A percentile compares a stretch with the other conserved stretches of the same genome.
Conservation (phyloP, 2,888 invertebrate species). For the Baccha elongata region DNA sequence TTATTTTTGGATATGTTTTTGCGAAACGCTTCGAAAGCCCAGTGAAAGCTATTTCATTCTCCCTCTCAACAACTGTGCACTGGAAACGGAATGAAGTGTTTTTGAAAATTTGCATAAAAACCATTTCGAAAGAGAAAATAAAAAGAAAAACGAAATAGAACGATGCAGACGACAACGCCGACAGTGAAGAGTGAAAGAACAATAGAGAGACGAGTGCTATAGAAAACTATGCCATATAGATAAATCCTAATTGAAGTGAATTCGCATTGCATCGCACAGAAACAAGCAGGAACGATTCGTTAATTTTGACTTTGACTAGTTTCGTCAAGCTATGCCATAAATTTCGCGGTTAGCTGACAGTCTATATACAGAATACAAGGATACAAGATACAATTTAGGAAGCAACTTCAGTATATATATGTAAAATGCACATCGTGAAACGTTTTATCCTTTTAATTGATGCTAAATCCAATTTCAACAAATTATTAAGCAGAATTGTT, state of each 20-base stretch:
- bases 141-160: slow-evolving; percentile 27
- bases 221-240: slow-evolving; percentile 38
- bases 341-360: slow-evolving; percentile 28
- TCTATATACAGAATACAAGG: background rate
- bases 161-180: background rate
- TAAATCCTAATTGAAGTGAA: slow-evolving; percentile 62
- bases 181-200: slow-evolving; percentile 47
- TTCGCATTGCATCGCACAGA: slow-evolving; percentile 31
- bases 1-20: slow-evolving; percentile 1
- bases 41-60: slow-evolving; percentile 53
- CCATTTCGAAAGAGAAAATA: slow-evolving; percentile 48
- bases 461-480: slow-evolving; percentile 39
- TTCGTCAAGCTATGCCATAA: slow-evolving; percentile 37
- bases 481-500: slow-evolving; percentile 1
- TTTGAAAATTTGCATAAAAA: slow-evolving; percentile 58
- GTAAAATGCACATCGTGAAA: no score
- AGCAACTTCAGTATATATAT: background rate
- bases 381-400: background rate
- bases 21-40: slow-evolving; percentile 19
- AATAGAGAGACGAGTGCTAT: background rate
- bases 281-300: slow-evolving; percentile 39
- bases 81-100: slow-evolving; percentile 63
- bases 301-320: slow-evolving; percentile 50
- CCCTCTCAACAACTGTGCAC: slow-evolving; percentile 30
- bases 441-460: slow-evolving; percentile 36